A percentile compares a stretch with the other conserved stretches of the same genome.
phyloP scores from a whole-genome alignment of 2,113 vertebrate genomes.

The Urocynchramus pylzowi region DNA sequence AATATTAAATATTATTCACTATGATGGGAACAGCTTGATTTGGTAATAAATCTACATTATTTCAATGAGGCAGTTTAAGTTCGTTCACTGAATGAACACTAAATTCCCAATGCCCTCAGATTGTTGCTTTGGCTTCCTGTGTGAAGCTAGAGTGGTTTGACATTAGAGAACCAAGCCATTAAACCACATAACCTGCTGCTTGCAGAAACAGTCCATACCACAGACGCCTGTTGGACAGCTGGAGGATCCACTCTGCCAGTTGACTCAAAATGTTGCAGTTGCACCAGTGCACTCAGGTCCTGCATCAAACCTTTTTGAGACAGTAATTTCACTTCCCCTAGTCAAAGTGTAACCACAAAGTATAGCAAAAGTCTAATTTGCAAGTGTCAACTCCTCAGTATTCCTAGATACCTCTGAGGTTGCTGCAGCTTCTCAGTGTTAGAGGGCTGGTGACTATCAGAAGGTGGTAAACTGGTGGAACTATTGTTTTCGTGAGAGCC shows the following conservation, averaged over 20 bases:
- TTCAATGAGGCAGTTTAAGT: not conserved
- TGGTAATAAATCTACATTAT: not conserved
- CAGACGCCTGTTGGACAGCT: not conserved
- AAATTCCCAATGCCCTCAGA: not conserved
- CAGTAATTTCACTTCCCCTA: not conserved
- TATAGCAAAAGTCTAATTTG: not conserved
- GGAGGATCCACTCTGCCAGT: not conserved
- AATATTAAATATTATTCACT: not conserved
- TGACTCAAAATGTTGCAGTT: not conserved
- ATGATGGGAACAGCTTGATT: not conserved
- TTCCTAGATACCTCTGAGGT: not conserved
- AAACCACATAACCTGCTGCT: not conserved
- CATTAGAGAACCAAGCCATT: not conserved
- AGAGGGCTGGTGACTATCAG: not conserved
- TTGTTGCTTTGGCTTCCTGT: not conserved
- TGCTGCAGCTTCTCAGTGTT: not conserved
- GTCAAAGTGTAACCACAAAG: not conserved
- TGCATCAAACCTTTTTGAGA: not conserved
- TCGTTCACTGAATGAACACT: not conserved
- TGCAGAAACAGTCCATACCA: not conserved
- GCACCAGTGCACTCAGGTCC: not conserved
- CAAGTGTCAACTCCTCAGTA: not conserved
- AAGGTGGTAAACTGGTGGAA: not conserved
- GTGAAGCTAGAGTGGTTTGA: not conserved
- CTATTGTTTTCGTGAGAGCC: not conserved